phyloP scores from a whole-genome alignment of 2,797 vertebrate species.

The Orestias chungarensis region DNA sequence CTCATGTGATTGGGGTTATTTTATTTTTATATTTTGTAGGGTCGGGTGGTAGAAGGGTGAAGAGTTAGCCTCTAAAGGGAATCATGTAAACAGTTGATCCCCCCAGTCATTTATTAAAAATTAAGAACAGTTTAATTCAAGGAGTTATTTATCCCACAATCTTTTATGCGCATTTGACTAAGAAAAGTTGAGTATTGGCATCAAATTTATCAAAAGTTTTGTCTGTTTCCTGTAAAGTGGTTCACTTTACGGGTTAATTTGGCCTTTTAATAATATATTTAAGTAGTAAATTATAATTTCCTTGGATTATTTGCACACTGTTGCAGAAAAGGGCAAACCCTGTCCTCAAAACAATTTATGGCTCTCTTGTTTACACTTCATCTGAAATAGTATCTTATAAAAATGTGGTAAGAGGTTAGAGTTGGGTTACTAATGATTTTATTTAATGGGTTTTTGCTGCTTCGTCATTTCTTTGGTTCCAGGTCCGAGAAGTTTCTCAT shows the following conservation, averaged over 20 bases:
- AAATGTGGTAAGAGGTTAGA: constrained; percentile 44
- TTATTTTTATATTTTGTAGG: constrained; percentile 66
- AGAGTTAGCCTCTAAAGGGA: constrained; percentile 42
- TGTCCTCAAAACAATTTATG: constrained; percentile 43
- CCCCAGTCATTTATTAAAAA: background rate
- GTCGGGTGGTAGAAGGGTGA: constrained; percentile 73
- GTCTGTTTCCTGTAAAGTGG: constrained; percentile 1
- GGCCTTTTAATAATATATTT: constrained; percentile 15
- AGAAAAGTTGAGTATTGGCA: background rate
- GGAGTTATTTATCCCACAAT: constrained; percentile 25
- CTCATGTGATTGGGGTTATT: constrained; percentile 83
- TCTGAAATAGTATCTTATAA: constrained; percentile 53
- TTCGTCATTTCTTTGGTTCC: constrained; percentile 58
- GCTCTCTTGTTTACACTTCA: constrained; percentile 56
- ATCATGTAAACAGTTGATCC: constrained; percentile 41
- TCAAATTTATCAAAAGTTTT: background rate
- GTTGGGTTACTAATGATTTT: constrained; percentile 50
- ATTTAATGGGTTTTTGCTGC: constrained; percentile 58
- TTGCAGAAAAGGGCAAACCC: constrained; percentile 30
- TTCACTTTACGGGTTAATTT: constrained; percentile 16
- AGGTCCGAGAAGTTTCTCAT: constrained; percentile 68
- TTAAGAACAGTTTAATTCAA: no score
- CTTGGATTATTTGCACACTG: background rate
- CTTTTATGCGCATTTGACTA: background rate
- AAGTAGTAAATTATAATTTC: background rate